Percentiles rank a stretch among this genome's conserved stretches.
phyloP scores from a whole-genome alignment of 2,113 vertebrate genomes.

The Pimephales promelas region DNA sequence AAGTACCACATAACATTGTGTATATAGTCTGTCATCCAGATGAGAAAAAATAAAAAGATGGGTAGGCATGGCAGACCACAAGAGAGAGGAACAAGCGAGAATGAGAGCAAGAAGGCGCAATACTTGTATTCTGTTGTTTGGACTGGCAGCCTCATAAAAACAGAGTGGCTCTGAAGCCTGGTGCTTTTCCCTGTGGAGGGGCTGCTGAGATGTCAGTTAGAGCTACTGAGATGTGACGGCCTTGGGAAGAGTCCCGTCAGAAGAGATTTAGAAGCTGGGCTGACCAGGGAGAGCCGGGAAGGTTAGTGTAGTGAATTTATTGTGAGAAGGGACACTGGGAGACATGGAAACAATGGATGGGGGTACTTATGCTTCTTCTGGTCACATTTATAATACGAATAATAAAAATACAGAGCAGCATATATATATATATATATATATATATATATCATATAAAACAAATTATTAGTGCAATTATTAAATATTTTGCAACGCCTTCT shows the following conservation, averaged over 20 bases:
- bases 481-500: no score
- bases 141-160: conserved; percentile 50
- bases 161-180: conserved; percentile 36
- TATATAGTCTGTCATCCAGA: conserved; percentile 5
- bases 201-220: conserved; percentile 50
- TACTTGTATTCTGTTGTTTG: conserved; percentile 44
- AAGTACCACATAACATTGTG: background rate
- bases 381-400: background rate
- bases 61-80: background rate
- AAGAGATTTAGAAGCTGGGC: conserved; percentile 32
- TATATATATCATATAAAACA: background rate
- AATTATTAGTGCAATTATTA: no score
- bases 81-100: background rate
- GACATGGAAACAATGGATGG: background rate
- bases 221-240: conserved; percentile 49
- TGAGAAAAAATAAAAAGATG: background rate
- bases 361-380: background rate
- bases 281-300: conserved; percentile 33
- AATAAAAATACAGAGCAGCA: background rate
- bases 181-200: conserved; percentile 35
- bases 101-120: conserved; percentile 19
- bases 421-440: background rate
- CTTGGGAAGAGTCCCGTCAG: conserved; percentile 44
- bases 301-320: conserved; percentile 38
- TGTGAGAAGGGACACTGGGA: conserved; percentile 13